Evolutionary conservation across 53 echinoderm and acorn worm genomes (phyloP), one percentile per base, ranked within the genome.

Genomic region (Echinometra lucunter): DNA sequence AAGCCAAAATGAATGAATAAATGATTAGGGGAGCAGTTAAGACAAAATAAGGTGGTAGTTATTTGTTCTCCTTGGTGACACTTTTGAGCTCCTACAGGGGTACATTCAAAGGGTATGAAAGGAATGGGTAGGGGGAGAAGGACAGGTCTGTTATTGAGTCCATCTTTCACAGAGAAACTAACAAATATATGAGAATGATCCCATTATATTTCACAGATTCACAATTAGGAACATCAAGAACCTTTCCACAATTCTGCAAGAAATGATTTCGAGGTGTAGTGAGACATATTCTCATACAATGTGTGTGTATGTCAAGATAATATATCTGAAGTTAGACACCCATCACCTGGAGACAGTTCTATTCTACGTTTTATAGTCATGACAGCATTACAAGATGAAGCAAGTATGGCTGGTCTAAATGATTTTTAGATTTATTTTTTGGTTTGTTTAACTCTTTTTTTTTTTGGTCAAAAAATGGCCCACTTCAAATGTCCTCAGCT

Each of bases 311-410:
- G n/a, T 85, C 85, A 85, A 44, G 13, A 85, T 44, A 82, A 82
- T 53, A 85, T 85, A 85, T n/a, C 19, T 47, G 49, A 85, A 85
- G 85, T 85, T 85, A 85, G 60, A 60, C 58, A 89, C 58, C 89
- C 89, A 38, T 89, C 89, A 89, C 89, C 89, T 60, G 17, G 58
- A 37, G 60, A 40, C 37, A 7, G 13, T 7, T 37, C 89, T 89
- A 89, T 23, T 89, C 89, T 89, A 89, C 58, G 38, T 89, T 60
- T 58, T 19, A 58, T 38, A 89, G 8, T 89, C 89, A 89, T 89
- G 89, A 60, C 38, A 89, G 89, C 89, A 89, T n/a, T 60, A 89
- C 89, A 89, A 37, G 89, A 58, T 58, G 89, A 89, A 58, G 89
- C 57, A 40, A 89, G 55, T 56, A 56, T 89, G 63, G 7, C 57